Conservation (phyloP, 2,113 vertebrate genomes). For the Notothenia coriiceps region DNA sequence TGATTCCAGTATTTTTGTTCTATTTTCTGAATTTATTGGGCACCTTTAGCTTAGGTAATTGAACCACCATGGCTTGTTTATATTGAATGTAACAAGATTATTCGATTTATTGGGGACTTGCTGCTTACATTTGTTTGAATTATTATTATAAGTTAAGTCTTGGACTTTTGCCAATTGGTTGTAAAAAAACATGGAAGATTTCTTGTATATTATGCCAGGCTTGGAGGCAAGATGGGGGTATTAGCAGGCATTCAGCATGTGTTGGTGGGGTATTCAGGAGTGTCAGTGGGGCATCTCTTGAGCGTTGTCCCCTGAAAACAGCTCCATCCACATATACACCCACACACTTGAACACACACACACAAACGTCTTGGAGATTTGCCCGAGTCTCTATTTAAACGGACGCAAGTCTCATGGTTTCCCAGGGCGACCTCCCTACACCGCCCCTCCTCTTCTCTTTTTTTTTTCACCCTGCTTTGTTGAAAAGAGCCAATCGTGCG, state of each 20-base stretch:
- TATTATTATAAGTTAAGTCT: too few relatives aligned
- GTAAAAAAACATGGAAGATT: background rate
- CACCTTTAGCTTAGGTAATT: too few relatives aligned
- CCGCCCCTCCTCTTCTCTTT: conserved; percentile 3
- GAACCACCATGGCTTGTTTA: too few relatives aligned
- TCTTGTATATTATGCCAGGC: background rate
- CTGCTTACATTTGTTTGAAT: background rate
- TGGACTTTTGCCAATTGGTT: background rate
- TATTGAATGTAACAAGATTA: too few relatives aligned
- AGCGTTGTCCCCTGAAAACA: conserved; percentile 56
- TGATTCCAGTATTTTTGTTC: background rate
- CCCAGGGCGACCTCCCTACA: conserved; percentile 58
- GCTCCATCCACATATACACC: background rate
- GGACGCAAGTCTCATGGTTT: conserved; percentile 76
- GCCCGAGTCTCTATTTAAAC: conserved; percentile 67
- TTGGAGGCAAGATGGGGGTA: conserved; percentile 35
- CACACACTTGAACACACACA: conserved; percentile 39
- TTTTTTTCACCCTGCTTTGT: conserved; percentile 63
- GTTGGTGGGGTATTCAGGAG: conserved; percentile 44
- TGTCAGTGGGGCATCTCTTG: conserved; percentile 44
- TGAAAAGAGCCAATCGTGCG: conserved; percentile 75
- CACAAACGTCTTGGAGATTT: conserved; percentile 56
- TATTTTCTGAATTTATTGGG: too few relatives aligned
- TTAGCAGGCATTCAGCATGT: conserved; percentile 67
- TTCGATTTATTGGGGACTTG: too few relatives aligned